Conservation (phyloP, 2,888 invertebrate genomes). For the Ceraclea dissimilis region DNA sequence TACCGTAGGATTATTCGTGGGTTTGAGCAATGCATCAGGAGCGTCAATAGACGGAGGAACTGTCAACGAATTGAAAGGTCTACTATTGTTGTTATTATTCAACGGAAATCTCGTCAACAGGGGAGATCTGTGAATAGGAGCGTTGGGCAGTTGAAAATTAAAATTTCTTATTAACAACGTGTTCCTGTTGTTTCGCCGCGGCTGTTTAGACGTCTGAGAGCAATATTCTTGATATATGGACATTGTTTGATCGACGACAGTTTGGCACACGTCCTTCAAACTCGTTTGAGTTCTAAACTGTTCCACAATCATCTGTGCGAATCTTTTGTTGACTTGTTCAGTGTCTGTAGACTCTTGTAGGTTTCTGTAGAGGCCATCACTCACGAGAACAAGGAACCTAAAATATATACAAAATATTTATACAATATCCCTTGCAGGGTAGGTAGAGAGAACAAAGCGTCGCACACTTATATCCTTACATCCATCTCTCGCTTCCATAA, state of each 20-base stretch:
- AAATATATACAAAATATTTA: constrained; percentile 24
- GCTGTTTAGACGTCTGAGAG: constrained; percentile 48
- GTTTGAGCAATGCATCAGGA: constrained; percentile 6
- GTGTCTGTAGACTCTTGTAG: constrained; percentile 67
- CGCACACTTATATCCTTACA: too few species aligned
- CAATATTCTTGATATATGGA: constrained; percentile 75
- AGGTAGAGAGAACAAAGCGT: too few species aligned
- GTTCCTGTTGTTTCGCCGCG: constrained; percentile 70
- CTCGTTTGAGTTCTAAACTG: constrained; percentile 75
- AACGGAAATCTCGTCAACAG: constrained; percentile 3
- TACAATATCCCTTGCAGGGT: too few species aligned
- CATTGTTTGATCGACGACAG: constrained; percentile 76
- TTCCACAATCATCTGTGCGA: constrained; percentile 72
- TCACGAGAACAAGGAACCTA: constrained; percentile 76
- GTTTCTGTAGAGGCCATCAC: constrained; percentile 77
- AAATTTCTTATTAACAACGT: constrained; percentile 81
- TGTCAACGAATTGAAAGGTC: constrained; percentile 2
- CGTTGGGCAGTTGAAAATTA: constrained; percentile 66
- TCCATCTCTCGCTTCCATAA: too few species aligned
- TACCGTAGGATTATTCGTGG: constrained; percentile 41
- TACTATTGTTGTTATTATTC: not conserved
- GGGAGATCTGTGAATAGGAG: constrained; percentile 31
- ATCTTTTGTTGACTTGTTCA: constrained; percentile 73
- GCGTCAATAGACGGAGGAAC: constrained; percentile 25
- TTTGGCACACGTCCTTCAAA: constrained; percentile 75